phyloP scores from a whole-genome alignment of 2,113 vertebrate species.

The Grantiella picta region DNA sequence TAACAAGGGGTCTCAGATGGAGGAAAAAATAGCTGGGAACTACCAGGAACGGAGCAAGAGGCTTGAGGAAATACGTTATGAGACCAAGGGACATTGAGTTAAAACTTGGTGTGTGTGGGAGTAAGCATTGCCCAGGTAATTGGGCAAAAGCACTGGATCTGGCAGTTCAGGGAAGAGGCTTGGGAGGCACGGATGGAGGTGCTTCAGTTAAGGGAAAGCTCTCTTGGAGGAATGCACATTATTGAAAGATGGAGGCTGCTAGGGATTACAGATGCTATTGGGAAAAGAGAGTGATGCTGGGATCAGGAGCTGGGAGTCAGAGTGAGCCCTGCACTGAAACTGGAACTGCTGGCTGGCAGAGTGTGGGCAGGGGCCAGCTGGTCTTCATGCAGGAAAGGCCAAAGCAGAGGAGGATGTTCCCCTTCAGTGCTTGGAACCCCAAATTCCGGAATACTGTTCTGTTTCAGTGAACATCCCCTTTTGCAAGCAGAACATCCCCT shows the following conservation, averaged over 20 bases:
- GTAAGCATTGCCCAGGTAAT: background rate
- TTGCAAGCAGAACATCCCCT: background rate
- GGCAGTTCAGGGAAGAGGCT: background rate
- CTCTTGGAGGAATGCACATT: background rate
- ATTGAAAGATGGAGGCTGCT: background rate
- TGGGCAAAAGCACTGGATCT: background rate
- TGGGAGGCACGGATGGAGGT: background rate
- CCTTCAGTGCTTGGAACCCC: background rate
- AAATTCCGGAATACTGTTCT: background rate
- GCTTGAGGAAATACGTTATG: background rate
- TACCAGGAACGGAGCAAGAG: background rate
- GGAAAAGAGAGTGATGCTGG: background rate
- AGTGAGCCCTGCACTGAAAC: background rate
- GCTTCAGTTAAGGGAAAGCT: background rate
- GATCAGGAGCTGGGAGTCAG: background rate
- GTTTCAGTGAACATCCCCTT: background rate
- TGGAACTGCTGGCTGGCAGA: background rate
- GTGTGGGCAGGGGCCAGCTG: background rate
- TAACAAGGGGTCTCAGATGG: background rate
- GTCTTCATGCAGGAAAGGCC: background rate
- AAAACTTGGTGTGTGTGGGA: background rate
- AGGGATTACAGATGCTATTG: background rate
- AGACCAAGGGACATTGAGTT: background rate
- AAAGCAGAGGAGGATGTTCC: background rate
- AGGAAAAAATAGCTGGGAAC: background rate